These are phyloP conservation scores for Hirudinaria manillensis DNA, from an alignment of 2,888 invertebrate genomes.

Conservation along the genomic window DNA sequence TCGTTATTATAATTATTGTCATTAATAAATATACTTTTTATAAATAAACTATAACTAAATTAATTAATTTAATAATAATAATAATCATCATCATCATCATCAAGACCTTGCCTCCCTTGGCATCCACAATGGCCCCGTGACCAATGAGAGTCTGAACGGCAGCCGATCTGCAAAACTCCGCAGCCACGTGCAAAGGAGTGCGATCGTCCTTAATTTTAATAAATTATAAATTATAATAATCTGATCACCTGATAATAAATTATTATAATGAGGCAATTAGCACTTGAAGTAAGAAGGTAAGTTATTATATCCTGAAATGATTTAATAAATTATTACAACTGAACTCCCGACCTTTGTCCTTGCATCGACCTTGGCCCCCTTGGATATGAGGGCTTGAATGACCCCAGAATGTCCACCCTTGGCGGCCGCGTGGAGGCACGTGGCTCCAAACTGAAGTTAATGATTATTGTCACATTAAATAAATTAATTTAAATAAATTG, in stretches of 20 bases:
- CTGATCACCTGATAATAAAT: neutral
- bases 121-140: conserved; percentile 93
- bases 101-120: conserved; percentile 62
- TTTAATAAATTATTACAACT: too few relatives aligned
- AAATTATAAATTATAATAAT: neutral
- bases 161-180: conserved; percentile 65
- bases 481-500: neutral
- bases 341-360: conserved; percentile 79
- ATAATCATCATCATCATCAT: neutral
- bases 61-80: neutral
- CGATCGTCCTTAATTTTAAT: conserved; percentile 73
- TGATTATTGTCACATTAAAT: neutral
- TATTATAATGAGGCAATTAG: neutral
- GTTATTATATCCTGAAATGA: too few relatives aligned
- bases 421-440: conserved; percentile 95
- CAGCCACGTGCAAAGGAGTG: conserved; percentile 94
- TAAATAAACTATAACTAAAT: too few relatives aligned
- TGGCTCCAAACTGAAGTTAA: conserved; percentile 72
- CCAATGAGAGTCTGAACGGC: conserved; percentile 92
- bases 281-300: too few relatives aligned
- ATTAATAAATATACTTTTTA: neutral
- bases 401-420: conserved; percentile 93
- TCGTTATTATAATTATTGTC: neutral
- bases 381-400: conserved; percentile 86
- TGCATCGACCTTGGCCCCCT: conserved; percentile 92